Conservation (phyloP, 37 sponge, comb jelly and placozoan genomes). For the Amphimedon queenslandica region DNA sequence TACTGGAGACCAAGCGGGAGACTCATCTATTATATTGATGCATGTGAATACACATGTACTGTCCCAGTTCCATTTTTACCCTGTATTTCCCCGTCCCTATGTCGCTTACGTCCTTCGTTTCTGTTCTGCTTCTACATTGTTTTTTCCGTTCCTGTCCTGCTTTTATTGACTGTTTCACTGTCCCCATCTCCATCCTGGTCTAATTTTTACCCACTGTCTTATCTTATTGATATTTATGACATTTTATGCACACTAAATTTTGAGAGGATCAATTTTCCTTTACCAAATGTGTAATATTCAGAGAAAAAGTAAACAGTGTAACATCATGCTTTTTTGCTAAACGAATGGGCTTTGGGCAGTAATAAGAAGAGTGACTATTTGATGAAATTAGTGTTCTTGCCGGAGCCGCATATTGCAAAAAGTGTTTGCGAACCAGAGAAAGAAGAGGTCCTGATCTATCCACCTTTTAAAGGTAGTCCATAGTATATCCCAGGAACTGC, state of each 20-base stretch:
- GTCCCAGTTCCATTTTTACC: no score
- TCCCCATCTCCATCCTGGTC: no score
- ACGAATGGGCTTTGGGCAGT: conserved; percentile 5
- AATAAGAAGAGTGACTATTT: conserved; percentile 19
- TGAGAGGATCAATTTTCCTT: conserved; percentile 19
- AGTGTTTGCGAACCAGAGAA: conserved; percentile 17
- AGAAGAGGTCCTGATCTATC: conserved; percentile 10
- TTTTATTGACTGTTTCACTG: no score
- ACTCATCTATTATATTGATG: no score
- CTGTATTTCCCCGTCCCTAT: no score
- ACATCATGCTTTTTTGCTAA: conserved; percentile 4
- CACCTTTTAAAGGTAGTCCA: conserved; percentile 28
- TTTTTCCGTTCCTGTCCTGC: no score
- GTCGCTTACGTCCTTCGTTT: no score
- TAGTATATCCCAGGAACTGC: conserved; percentile 42
- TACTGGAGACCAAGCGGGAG: no score
- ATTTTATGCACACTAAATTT: conserved; percentile 10
- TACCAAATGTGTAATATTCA: conserved; percentile 27
- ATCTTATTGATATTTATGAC: conserved; percentile 18
- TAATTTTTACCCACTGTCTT: no score
- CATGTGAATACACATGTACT: no score
- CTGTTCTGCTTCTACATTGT: no score
- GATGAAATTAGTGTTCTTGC: conserved; percentile 20
- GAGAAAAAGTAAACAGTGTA: conserved; percentile 5
- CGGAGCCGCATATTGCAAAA: conserved; percentile 26